Evolutionary conservation across 2,888 invertebrate species (phyloP).

Genomic region (Quadriops clusia): DNA sequence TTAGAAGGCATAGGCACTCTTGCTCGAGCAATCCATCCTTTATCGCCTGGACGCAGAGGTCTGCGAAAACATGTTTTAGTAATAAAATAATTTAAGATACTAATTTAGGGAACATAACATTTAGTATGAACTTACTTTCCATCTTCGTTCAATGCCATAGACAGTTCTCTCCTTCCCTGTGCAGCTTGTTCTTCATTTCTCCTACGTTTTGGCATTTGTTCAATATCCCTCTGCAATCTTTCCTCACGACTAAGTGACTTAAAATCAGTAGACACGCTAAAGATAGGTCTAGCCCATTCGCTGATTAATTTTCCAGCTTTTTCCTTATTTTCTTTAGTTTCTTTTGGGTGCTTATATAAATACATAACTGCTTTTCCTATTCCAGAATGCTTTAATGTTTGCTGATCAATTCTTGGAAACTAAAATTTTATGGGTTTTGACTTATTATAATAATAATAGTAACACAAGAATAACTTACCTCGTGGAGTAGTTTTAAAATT

Average conservation of each 20-base stretch:
- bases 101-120: background rate
- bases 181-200: constrained; percentile 39
- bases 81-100: too few species aligned
- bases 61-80: constrained; percentile 38
- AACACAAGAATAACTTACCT: constrained; percentile 43
- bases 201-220: constrained; percentile 59
- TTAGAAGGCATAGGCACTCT: constrained; percentile 90
- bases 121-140: constrained; percentile 39
- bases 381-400: constrained; percentile 86
- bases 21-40: constrained; percentile 90
- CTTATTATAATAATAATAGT: constrained; percentile 1
- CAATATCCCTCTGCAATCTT: constrained; percentile 81
- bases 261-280: constrained; percentile 88
- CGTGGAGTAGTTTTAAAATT: constrained; percentile 65
- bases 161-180: constrained; percentile 45
- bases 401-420: constrained; percentile 84
- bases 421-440: constrained; percentile 32
- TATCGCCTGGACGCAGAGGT: constrained; percentile 80
- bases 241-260: constrained; percentile 89
- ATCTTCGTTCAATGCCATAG: constrained; percentile 47
- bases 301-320: constrained; percentile 86
- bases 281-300: constrained; percentile 97
- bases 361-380: constrained; percentile 99
- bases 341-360: constrained; percentile 95
- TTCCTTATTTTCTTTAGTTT: constrained; percentile 85